phyloP scores from a whole-genome alignment of 2,113 vertebrate genomes.

The Oxyura jamaicensis region DNA sequence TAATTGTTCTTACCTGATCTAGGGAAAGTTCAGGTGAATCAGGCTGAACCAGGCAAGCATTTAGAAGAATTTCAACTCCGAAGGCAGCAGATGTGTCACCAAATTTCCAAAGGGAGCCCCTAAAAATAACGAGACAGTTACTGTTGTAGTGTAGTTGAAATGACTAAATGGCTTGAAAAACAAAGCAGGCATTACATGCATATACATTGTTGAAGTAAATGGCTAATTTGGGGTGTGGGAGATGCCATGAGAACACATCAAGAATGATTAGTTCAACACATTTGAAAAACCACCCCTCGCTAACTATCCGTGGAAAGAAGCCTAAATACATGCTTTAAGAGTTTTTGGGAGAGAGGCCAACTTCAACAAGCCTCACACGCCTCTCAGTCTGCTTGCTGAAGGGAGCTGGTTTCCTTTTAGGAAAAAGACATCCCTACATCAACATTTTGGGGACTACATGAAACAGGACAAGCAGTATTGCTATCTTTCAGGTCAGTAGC shows the following conservation, averaged over 20 bases:
- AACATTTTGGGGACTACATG: accelerated
- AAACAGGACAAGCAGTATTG: accelerated
- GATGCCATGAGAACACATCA: neutral
- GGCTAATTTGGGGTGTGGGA: neutral
- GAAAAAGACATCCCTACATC: neutral
- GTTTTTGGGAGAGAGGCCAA: neutral
- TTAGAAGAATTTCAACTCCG: neutral
- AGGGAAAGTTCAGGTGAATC: neutral
- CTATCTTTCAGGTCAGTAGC: neutral
- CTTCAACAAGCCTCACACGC: neutral
- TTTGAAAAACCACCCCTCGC: neutral
- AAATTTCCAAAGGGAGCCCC: neutral
- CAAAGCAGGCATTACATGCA: accelerated
- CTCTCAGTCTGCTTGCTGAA: neutral
- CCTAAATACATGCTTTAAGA: neutral
- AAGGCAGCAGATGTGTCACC: neutral
- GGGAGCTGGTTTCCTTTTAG: slow-evolving; percentile 5
- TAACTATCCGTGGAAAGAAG: neutral
- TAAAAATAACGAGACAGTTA: accelerated
- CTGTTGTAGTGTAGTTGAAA: too few relatives aligned
- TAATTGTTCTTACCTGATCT: neutral
- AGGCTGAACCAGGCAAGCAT: neutral
- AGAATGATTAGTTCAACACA: neutral
- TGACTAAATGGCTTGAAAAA: neutral
- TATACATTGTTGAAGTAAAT: accelerated